phyloP scores from a whole-genome alignment of 2,797 vertebrate genomes.

The Furcifer pardalis region DNA sequence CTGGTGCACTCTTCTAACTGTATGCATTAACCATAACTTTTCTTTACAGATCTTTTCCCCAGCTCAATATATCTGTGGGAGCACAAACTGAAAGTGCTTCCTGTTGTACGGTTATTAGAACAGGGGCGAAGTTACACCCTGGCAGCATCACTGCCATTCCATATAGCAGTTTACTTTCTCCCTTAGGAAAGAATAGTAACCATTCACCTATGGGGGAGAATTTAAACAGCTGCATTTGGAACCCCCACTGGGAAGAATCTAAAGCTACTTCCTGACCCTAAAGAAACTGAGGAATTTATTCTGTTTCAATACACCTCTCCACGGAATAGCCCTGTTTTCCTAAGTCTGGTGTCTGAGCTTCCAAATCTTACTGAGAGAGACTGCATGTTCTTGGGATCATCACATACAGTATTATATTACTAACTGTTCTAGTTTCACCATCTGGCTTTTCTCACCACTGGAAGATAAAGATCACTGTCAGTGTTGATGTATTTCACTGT shows the following conservation, averaged over 20 bases:
- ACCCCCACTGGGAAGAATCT: background rate
- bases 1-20: constrained; percentile 63
- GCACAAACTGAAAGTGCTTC: constrained; percentile 53
- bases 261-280: background rate
- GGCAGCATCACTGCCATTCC: too few species aligned
- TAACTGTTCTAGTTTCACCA: constrained; percentile 75
- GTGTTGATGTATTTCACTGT: constrained; percentile 76
- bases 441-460: constrained; percentile 76
- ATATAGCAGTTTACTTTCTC: background rate
- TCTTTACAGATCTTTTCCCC: constrained; percentile 61
- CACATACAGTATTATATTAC: constrained; percentile 70
- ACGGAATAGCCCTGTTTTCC: constrained; percentile 52
- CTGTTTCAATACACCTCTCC: background rate
- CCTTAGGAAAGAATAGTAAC: background rate
- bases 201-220: background rate
- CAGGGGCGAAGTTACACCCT: too few species aligned
- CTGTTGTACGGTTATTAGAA: constrained; percentile 44
- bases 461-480: constrained; percentile 74
- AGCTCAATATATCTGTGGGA: constrained; percentile 69
- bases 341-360: constrained; percentile 66
- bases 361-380: constrained; percentile 73
- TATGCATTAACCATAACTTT: constrained; percentile 64
- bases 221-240: background rate
- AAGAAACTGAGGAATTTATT: background rate
- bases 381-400: constrained; percentile 67